Evolutionary conservation across 2,113 vertebrate genomes (phyloP).

Genomic region (Anguilla japonica): DNA sequence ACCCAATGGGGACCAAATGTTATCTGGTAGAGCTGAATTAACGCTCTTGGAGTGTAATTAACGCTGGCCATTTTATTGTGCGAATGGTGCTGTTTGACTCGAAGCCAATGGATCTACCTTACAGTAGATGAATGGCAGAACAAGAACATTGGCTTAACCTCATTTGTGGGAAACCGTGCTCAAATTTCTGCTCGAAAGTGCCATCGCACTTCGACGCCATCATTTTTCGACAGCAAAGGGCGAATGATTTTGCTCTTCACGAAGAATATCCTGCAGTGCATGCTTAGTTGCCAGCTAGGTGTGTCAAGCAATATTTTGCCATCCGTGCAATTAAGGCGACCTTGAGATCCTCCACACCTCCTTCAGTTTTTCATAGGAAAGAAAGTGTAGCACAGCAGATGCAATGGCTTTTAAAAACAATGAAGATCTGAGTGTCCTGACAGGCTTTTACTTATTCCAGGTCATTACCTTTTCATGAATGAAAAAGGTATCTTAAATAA

Average conservation of each 20-base stretch:
- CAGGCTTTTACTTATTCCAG: conserved; percentile 4
- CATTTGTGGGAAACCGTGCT: not conserved
- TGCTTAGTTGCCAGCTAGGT: not conserved
- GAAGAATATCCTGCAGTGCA: not conserved
- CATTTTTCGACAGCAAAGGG: not conserved
- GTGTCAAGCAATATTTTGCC: not conserved
- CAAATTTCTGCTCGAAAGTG: not conserved
- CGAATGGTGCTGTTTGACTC: not conserved
- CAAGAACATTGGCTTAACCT: not conserved
- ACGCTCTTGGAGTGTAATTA: too few species aligned
- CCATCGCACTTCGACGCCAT: not conserved
- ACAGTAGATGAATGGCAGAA: not conserved
- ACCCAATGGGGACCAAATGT: too few species aligned
- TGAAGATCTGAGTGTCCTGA: not conserved
- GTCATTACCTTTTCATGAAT: not conserved
- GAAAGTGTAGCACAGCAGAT: not conserved
- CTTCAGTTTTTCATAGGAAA: not conserved
- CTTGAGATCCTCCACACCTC: not conserved
- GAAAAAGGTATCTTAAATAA: not conserved
- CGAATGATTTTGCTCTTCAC: not conserved
- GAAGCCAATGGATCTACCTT: not conserved
- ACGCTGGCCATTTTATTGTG: too few species aligned
- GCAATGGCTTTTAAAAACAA: not conserved
- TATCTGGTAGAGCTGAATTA: too few species aligned
- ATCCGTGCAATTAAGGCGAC: not conserved